Evolutionary conservation across 2,797 vertebrate genomes (phyloP), one percentile per base, ranked within the genome.

Genomic region (Masticophis lateralis): DNA sequence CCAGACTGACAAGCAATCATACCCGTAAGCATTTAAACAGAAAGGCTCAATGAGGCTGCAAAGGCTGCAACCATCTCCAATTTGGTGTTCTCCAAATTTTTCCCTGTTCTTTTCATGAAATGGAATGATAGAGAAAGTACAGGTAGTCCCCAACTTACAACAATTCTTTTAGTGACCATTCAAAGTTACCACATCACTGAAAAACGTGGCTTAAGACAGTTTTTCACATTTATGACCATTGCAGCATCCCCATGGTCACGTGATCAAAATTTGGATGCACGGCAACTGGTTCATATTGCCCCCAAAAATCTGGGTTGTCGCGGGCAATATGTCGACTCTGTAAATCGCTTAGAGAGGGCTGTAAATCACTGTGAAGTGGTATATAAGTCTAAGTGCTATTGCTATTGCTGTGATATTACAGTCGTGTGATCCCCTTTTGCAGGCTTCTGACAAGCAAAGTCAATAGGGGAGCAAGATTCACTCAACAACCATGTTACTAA

Each of bases 21-120:
- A 51, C 27, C 55, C 13, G 11, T 2, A 92, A 83, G 92, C 92
- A 90, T 91, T 88, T 61, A 51, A 90, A 55, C 93, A 96, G 94
- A 90, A 53, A 88, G 57, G 20, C 0, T 51, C 55, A 61, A 56
- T 83, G 2, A 74, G 79, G 4, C 32, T 92, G 69, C n/a, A 86
- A 43, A 94, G 79, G 5, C 61, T 57, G 87, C 28, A 93, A 20
- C 61, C 18, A 4, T 55, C 61, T 51, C 47, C 27, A 20, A 6
- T n/a, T n/a, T 63, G 43, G 2, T 53, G 8, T n/a, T 51, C 47
- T 66, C 43, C 60, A 66, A 47, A 53, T 90, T 14, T 66, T 28
- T 6, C 28, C 43, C n/a, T 12, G 25, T 88, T 43, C 18, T 43
- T 37, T 20, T 37, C n/a, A 43, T 59, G 51, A 10, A 20, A 28